Conservation (phyloP, 2,888 invertebrate genomes). For the Synergus japonicus region DNA sequence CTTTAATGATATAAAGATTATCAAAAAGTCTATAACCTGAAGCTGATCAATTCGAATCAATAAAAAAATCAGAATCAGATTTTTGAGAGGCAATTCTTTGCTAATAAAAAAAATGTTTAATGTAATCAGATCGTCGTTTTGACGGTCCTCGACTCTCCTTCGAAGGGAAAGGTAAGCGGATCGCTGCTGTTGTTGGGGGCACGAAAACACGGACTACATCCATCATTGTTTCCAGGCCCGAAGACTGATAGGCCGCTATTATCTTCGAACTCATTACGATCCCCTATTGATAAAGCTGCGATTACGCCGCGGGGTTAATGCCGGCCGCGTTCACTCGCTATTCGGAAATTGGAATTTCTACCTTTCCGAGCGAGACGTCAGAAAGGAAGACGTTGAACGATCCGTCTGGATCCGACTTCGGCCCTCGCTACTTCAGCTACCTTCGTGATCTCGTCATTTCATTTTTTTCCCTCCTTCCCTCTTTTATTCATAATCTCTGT, state of each 20-base stretch:
- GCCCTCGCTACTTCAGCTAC: conserved; percentile 17
- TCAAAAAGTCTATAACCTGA: neutral
- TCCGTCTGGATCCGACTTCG: conserved; percentile 49
- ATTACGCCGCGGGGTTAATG: conserved; percentile 69
- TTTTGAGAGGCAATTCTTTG: neutral
- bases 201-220: conserved; percentile 73
- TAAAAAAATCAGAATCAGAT: neutral
- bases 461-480: conserved; percentile 41
- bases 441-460: conserved; percentile 44
- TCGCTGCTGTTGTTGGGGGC: conserved; percentile 52
- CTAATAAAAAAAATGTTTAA: neutral
- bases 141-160: neutral
- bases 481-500: conserved; percentile 13
- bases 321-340: conserved; percentile 56
- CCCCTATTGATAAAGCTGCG: conserved; percentile 76
- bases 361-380: conserved; percentile 68
- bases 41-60: neutral
- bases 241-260: conserved; percentile 75
- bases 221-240: conserved; percentile 74
- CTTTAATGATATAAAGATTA: too few relatives aligned
- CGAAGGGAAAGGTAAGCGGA: conserved; percentile 25
- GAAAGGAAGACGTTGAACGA: conserved; percentile 64
- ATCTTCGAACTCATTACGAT: conserved; percentile 77
- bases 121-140: neutral
- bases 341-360: conserved; percentile 75